phyloP scores from a whole-genome alignment of 2,113 vertebrate genomes.

The Serinus canaria region DNA sequence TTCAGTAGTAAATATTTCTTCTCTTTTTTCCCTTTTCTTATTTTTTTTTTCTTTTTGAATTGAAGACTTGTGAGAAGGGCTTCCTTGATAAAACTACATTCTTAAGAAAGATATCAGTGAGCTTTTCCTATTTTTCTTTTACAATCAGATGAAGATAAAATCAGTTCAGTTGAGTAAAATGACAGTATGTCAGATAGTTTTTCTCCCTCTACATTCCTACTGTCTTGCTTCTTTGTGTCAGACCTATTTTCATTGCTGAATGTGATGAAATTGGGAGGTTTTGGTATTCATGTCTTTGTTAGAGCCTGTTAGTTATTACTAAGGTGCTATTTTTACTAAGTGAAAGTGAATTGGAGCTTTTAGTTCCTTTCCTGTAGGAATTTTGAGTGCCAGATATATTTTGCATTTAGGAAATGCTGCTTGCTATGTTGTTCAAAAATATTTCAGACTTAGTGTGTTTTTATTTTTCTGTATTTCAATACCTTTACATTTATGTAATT shows the following conservation, averaged over 20 bases:
- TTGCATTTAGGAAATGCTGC: not conserved
- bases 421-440: not conserved
- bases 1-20: not conserved
- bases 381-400: not conserved
- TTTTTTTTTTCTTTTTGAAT: not conserved
- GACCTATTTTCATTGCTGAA: conserved; percentile 10
- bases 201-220: not conserved
- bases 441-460: not conserved
- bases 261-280: not conserved
- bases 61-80: not conserved
- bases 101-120: not conserved
- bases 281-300: not conserved
- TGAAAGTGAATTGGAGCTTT: not conserved
- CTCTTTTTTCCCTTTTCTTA: too few relatives aligned
- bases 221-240: not conserved
- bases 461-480: not conserved
- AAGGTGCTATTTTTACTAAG: not conserved
- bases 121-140: not conserved
- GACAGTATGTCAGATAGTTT: not conserved
- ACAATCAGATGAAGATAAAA: not conserved
- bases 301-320: not conserved
- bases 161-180: not conserved
- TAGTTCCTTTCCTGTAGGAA: not conserved
- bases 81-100: not conserved
- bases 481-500: not conserved